Evolutionary conservation across 2,888 invertebrate species (phyloP).

Genomic region (Mythimna loreyi): DNA sequence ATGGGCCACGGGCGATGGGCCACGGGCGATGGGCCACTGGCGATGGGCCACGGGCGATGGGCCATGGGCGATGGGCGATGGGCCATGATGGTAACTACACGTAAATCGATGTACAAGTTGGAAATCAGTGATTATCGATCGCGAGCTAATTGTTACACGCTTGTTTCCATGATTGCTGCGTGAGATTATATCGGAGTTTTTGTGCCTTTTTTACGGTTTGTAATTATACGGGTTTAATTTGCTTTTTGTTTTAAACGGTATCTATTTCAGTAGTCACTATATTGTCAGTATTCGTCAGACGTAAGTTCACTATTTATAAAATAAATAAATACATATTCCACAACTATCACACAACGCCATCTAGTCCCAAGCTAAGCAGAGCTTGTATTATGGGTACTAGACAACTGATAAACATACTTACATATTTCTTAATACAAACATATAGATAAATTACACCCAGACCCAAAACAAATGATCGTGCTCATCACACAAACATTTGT

Average conservation of each 20-base stretch:
- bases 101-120: constrained; percentile 1
- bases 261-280: no score
- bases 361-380: no score
- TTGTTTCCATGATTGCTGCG: constrained; percentile 17
- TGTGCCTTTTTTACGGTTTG: background rate
- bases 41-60: background rate
- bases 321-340: no score
- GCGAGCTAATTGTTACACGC: constrained; percentile 23
- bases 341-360: no score
- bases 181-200: background rate
- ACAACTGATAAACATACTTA: no score
- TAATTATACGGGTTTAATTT: background rate
- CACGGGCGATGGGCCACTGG: background rate
- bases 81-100: background rate
- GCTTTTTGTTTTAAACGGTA: no score
- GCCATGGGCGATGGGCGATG: background rate
- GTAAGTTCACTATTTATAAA: background rate
- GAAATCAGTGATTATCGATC: constrained; percentile 41
- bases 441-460: no score
- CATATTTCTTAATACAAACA: no score
- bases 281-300: background rate
- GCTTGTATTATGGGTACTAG: no score
- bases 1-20: background rate
- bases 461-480: no score
- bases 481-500: no score